These are phyloP conservation scores for Clitarchus hookeri DNA, from an alignment of 2,888 invertebrate species.

Conservation along the genomic window DNA sequence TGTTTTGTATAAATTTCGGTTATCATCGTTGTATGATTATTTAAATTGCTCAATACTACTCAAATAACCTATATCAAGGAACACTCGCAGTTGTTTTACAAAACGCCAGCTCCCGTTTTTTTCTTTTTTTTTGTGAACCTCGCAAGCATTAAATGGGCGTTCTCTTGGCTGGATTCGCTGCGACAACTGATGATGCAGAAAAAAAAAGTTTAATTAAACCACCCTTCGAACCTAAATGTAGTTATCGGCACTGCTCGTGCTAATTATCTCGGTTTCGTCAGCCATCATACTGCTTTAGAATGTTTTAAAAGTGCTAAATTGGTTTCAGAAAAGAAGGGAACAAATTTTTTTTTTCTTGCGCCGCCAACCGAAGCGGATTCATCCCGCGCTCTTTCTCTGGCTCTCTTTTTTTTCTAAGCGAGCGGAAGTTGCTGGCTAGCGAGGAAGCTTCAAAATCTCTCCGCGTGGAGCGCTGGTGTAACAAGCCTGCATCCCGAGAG, in stretches of 20 bases:
- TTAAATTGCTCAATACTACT: too few relatives aligned
- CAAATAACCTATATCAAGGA: too few relatives aligned
- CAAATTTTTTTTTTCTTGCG: not conserved
- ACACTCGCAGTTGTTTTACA: too few relatives aligned
- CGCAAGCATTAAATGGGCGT: too few relatives aligned
- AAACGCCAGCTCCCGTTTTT: too few relatives aligned
- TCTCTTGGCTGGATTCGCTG: too few relatives aligned
- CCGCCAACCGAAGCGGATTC: not conserved
- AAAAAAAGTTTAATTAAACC: too few relatives aligned
- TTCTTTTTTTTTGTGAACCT: too few relatives aligned
- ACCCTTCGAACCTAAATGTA: too few relatives aligned
- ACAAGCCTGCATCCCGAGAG: not conserved
- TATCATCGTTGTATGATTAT: too few relatives aligned
- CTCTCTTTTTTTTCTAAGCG: not conserved
- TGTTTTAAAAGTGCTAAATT: not conserved
- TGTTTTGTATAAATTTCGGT: too few relatives aligned
- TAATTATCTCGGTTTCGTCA: constrained; percentile 9
- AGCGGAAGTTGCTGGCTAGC: not conserved
- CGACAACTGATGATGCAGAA: too few relatives aligned
- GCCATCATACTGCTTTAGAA: not conserved
- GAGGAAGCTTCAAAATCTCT: not conserved
- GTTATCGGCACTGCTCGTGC: not conserved
- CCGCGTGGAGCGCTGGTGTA: not conserved
- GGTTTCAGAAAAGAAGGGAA: not conserved
- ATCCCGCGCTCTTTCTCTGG: not conserved